phyloP scores from a whole-genome alignment of 1,140 invertebrate species.

The Bombus huntii region DNA sequence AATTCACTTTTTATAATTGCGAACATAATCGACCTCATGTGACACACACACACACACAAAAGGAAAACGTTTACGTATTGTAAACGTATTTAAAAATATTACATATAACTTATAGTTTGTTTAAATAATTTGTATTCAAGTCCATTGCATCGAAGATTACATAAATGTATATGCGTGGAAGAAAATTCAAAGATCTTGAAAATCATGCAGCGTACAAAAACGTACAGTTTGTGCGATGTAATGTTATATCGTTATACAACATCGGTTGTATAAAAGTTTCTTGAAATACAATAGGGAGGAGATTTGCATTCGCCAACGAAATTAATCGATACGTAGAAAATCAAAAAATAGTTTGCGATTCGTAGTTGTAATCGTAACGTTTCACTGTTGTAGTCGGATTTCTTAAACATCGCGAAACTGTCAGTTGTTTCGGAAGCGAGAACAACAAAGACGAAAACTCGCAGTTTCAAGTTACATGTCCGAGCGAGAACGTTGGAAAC shows the following conservation, averaged over 20 bases:
- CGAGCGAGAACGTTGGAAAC: too few species aligned
- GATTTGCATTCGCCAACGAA: not conserved
- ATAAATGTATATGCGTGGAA: not conserved
- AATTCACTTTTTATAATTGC: not conserved
- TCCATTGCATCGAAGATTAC: not conserved
- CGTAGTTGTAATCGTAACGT: not conserved
- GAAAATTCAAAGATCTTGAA: too few species aligned
- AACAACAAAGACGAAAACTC: not conserved
- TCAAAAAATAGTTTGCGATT: not conserved
- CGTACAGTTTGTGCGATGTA: too few species aligned
- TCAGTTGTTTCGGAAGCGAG: not conserved
- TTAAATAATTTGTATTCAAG: not conserved
- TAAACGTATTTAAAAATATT: not conserved
- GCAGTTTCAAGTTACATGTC: accelerated
- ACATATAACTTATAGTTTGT: not conserved
- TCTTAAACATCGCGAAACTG: not conserved
- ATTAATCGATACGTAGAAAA: not conserved
- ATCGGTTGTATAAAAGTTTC: not conserved
- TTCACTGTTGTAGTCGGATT: not conserved
- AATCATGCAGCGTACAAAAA: not conserved
- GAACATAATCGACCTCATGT: not conserved
- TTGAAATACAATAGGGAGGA: not conserved
- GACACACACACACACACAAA: too few species aligned
- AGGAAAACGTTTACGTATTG: too few species aligned
- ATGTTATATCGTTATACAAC: not conserved